These are phyloP conservation scores for Microcebus ravelobensis DNA, from an alignment of 2,113 vertebrate species.

Conservation along the genomic window DNA sequence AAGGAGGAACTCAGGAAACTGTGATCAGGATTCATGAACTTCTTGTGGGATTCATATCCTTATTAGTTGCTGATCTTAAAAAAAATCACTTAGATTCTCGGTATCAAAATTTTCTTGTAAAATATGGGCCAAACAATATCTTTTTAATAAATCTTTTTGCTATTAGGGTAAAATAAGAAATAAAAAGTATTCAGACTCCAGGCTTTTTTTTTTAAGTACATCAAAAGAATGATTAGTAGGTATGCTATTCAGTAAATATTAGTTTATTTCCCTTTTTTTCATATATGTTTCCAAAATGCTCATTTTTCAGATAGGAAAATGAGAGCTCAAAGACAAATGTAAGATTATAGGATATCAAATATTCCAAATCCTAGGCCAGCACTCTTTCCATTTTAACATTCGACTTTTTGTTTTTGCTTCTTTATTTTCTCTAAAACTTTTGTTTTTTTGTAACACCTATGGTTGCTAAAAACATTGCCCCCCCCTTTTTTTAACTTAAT, in stretches of 20 bases:
- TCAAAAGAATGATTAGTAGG: neutral
- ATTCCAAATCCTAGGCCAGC: neutral
- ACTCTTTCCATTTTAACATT: neutral
- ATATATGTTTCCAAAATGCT: neutral
- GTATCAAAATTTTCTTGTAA: neutral
- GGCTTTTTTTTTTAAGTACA: neutral
- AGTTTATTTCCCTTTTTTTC: neutral
- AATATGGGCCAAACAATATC: neutral
- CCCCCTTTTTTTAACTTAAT: neutral
- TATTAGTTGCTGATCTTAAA: neutral
- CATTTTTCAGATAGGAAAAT: neutral
- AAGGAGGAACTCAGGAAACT: neutral
- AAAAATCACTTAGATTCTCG: neutral
- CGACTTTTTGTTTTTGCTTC: neutral
- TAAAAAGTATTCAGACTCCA: neutral
- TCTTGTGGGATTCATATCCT: neutral
- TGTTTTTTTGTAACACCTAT: neutral
- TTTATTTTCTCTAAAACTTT: neutral
- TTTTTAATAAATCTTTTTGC: neutral
- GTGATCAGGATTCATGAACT: neutral
- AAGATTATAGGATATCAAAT: neutral
- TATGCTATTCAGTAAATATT: neutral
- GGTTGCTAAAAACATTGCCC: neutral
- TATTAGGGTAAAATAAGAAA: neutral
- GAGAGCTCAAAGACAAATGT: neutral